Percentiles rank a stretch among this genome's conserved stretches.
These are phyloP conservation scores for Ascidia mentula DNA, from an alignment of 23 tunicate genomes.

Conservation along the genomic window DNA sequence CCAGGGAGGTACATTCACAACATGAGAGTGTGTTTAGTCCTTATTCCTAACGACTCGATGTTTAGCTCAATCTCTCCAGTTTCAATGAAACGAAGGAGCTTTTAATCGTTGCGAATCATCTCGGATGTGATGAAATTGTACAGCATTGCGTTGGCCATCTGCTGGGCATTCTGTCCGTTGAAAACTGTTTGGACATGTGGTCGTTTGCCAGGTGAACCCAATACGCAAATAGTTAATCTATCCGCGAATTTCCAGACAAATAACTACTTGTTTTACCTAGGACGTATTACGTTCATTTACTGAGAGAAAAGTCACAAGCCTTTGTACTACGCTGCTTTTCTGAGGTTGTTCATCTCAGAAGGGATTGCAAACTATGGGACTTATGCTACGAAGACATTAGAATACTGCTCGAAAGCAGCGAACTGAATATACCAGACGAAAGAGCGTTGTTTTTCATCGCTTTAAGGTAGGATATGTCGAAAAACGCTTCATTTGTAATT, in stretches of 20 bases:
- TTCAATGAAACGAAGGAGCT: conserved; percentile 66
- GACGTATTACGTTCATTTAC: conserved; percentile 46
- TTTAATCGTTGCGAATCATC: conserved; percentile 67
- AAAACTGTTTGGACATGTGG: conserved; percentile 67
- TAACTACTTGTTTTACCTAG: conserved; percentile 11
- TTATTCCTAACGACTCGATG: not conserved
- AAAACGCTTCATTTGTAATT: too few relatives aligned
- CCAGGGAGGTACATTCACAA: conserved; percentile 41
- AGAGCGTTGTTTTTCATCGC: conserved; percentile 28
- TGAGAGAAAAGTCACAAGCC: conserved; percentile 19
- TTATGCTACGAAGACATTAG: conserved; percentile 43
- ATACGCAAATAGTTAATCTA: not conserved
- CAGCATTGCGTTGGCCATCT: conserved; percentile 39
- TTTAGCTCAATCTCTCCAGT: not conserved
- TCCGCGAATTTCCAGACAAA: not conserved
- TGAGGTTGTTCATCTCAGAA: conserved; percentile 28
- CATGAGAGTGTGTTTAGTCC: not conserved
- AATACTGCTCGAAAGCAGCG: conserved; percentile 29
- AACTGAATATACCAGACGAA: conserved; percentile 59
- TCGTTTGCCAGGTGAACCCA: conserved; percentile 60
- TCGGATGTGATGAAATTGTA: conserved; percentile 64
- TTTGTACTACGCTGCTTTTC: conserved; percentile 38
- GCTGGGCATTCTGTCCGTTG: not conserved
- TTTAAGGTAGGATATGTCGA: conserved; percentile 35
- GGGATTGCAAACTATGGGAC: conserved; percentile 16